Base-by-base conservation (phyloP, 2,888 invertebrate species). In the Lasius fuliginosus region DNA sequence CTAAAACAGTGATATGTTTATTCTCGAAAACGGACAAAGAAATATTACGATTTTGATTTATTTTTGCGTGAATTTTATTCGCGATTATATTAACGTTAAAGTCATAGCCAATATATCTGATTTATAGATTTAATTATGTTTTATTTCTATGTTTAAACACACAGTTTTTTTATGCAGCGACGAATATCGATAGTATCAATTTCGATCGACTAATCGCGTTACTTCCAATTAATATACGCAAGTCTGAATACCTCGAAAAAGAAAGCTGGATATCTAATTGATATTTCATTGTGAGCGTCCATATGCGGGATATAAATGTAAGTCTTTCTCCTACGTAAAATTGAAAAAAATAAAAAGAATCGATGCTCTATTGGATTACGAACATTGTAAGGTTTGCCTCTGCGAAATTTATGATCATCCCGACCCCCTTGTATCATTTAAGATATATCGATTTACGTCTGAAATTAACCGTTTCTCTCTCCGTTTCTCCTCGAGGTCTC, bases 371-470 rank as follows among this genome's bases (percentile, higher is more conserved):
- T 71, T 71, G 58, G 23, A 79, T 69, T 12, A 8, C 53, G 12
- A 36, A 49, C 46, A 56, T 18, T 27, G 49, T 15, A 8, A 23
- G 11, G n/a, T 68, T 69, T 27, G 15, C 5, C 23, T 30, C 56
- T 56, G 42, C 23, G 33, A 79, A 69, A 69, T 71, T 69, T 46
- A 71, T 23, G 42, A 79, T 79, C 33, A 69, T 49, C n/a, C 12
- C 33, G 2, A 15, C 42, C 30, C 9, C 15, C 12, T 68, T 33
- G 23, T 60, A 71, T 79, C 58, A 46, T 42, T 79, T 62, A 69
- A 33, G 23, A 23, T 33, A 60, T 60, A 60, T 60, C 79, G 68
- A 77, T 71, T 23, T 46, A 27, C 23, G 42, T 69, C 58, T 49
- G 71, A 46, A 79, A 79, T 79, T 62, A 79, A 71, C 73, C 18